Evolutionary conservation across 2,888 invertebrate genomes (phyloP).

Genomic region (Embidobia sp.): DNA sequence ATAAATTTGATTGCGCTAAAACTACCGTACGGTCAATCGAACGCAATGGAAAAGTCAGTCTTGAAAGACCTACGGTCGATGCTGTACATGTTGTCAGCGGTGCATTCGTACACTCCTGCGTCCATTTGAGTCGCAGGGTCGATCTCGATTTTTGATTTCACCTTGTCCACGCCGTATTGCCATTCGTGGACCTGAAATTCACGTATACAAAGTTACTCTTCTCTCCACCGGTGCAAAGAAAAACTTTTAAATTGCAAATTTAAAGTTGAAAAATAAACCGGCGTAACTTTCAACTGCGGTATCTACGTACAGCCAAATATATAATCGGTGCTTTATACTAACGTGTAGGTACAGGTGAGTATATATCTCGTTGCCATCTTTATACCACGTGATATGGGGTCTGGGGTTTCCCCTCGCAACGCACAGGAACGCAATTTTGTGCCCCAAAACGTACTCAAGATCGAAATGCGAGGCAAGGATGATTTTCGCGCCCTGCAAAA

Average conservation of each 20-base stretch:
- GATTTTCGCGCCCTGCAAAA: conserved; percentile 93
- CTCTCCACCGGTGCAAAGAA: too few relatives aligned
- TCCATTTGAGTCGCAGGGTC: conserved; percentile 98
- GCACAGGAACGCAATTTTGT: conserved; percentile 96
- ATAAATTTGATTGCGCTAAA: not conserved
- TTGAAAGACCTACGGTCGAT: conserved; percentile 95
- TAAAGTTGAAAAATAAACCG: too few relatives aligned
- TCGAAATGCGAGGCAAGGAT: conserved; percentile 94
- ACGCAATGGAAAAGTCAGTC: conserved; percentile 95
- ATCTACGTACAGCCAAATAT: too few relatives aligned
- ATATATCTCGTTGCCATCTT: conserved; percentile 96
- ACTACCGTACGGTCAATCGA: conserved; percentile 87
- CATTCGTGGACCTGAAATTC: conserved; percentile 93
- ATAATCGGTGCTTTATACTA: too few relatives aligned
- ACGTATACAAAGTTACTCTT: too few relatives aligned
- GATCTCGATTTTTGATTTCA: conserved; percentile 96
- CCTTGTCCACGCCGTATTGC: conserved; percentile 90
- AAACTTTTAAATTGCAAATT: too few relatives aligned
- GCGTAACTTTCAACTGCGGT: too few relatives aligned
- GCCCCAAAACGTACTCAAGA: conserved; percentile 95
- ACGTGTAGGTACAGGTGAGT: conserved; percentile 94
- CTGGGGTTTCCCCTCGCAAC: conserved; percentile 94
- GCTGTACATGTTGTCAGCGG: conserved; percentile 96
- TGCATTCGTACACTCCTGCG: conserved; percentile 96
- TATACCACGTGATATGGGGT: conserved; percentile 97